Percentiles rank a stretch among this genome's conserved stretches.
Evolutionary conservation across 2,888 invertebrate genomes (phyloP).

Genomic region (Apantesis nais): DNA sequence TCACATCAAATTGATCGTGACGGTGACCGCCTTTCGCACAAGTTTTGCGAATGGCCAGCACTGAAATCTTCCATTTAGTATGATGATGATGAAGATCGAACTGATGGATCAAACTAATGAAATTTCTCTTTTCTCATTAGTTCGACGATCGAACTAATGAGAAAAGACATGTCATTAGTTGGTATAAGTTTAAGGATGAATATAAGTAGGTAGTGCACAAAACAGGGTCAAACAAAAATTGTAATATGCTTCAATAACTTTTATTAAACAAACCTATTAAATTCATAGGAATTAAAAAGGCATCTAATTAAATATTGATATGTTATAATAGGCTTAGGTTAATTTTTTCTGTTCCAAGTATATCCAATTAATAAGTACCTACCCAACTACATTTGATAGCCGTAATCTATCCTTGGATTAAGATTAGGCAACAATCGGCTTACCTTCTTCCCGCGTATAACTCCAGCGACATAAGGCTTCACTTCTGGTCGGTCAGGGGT

Average conservation of each 20-base stretch:
- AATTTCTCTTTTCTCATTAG: too few relatives aligned
- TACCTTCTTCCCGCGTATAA: constrained; percentile 96
- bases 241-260: not conserved
- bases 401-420: not conserved
- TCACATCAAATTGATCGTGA: too few relatives aligned
- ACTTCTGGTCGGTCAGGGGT: constrained; percentile 98
- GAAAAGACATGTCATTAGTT: too few relatives aligned
- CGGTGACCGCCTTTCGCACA: too few relatives aligned
- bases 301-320: not conserved
- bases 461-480: constrained; percentile 96
- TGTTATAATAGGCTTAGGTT: not conserved
- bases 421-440: constrained; percentile 19
- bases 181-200: too few relatives aligned
- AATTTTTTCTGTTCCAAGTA: not conserved
- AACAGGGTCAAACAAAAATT: too few relatives aligned
- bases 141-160: too few relatives aligned
- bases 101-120: too few relatives aligned
- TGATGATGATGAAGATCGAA: too few relatives aligned
- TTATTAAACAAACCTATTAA: not conserved
- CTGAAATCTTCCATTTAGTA: too few relatives aligned
- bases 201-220: too few relatives aligned
- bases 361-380: not conserved
- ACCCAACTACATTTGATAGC: not conserved
- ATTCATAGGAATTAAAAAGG: not conserved
- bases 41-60: too few relatives aligned